Evolutionary conservation across 2,113 vertebrate species (phyloP).

Genomic region (Pygoscelis antarcticus): DNA sequence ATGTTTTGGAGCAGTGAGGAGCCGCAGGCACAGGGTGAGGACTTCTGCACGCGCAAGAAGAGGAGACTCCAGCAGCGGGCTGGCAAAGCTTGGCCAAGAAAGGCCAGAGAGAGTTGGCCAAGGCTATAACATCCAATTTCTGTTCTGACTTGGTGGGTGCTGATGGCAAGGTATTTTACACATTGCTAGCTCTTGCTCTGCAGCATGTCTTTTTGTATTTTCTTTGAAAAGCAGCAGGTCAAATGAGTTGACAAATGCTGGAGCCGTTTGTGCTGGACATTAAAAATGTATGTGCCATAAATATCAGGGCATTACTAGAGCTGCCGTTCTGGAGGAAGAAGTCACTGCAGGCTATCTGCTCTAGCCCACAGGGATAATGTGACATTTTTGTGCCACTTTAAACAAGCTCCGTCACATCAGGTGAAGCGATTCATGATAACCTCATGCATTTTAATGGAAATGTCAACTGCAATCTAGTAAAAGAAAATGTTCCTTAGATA

Average conservation of each 20-base stretch:
- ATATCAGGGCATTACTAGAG: background rate
- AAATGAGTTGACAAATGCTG: constrained; percentile 1
- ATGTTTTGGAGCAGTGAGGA: background rate
- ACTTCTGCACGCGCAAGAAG: rapidly evolving
- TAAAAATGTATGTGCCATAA: constrained; percentile 18
- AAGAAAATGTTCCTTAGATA: background rate
- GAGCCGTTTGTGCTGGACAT: background rate
- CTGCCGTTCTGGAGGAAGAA: background rate
- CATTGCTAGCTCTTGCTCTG: background rate
- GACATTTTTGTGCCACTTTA: constrained; percentile 20
- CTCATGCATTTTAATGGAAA: constrained; percentile 46
- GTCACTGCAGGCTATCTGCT: background rate
- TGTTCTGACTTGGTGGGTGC: background rate
- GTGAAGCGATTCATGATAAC: background rate
- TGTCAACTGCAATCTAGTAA: background rate
- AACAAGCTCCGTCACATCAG: constrained; percentile 3
- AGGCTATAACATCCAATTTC: background rate
- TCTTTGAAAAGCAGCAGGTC: background rate
- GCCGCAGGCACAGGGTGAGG: background rate
- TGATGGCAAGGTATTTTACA: background rate
- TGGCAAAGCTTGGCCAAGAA: background rate
- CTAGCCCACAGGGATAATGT: background rate
- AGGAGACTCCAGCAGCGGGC: background rate
- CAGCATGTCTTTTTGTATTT: background rate
- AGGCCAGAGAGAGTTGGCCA: background rate